phyloP scores from a whole-genome alignment of 2,113 vertebrate species.

The Pelobates fuscus region DNA sequence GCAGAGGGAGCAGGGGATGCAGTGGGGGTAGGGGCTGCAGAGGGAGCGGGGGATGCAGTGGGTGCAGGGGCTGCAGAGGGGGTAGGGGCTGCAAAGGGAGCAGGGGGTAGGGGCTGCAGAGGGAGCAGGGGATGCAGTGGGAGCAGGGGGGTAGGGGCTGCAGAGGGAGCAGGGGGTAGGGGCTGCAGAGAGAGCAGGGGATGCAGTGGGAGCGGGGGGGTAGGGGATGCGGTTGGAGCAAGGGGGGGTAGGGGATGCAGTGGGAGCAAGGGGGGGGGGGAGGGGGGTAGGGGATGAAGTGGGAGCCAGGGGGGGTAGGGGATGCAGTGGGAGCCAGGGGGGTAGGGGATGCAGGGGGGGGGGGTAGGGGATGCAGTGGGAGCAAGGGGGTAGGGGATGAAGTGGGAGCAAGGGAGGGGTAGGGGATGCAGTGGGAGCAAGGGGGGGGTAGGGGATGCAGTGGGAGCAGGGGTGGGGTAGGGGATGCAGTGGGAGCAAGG shows the following conservation, averaged over 20 bases:
- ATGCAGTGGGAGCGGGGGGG: accelerated
- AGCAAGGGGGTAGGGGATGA: background rate
- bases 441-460: background rate
- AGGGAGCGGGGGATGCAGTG: no score
- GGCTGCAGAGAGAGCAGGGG: no score
- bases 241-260: background rate
- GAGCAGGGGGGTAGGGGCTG: no score
- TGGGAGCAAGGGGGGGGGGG: no score
- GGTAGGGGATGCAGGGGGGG: background rate
- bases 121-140: no score
- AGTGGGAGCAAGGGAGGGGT: background rate
- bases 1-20: no score
- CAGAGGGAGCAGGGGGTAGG: no score
- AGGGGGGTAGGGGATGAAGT: background rate
- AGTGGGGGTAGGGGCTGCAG: no score
- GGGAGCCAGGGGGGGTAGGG: background rate
- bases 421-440: background rate
- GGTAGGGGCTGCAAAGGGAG: no score
- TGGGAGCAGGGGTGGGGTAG: background rate
- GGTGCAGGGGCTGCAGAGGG: no score
- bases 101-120: no score
- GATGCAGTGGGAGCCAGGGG: background rate
- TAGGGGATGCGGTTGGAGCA: accelerated
- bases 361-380: background rate
- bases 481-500: background rate